These are phyloP conservation scores for Cotesia chilonis DNA, from an alignment of 1,140 invertebrate genomes.

Conservation along the genomic window DNA sequence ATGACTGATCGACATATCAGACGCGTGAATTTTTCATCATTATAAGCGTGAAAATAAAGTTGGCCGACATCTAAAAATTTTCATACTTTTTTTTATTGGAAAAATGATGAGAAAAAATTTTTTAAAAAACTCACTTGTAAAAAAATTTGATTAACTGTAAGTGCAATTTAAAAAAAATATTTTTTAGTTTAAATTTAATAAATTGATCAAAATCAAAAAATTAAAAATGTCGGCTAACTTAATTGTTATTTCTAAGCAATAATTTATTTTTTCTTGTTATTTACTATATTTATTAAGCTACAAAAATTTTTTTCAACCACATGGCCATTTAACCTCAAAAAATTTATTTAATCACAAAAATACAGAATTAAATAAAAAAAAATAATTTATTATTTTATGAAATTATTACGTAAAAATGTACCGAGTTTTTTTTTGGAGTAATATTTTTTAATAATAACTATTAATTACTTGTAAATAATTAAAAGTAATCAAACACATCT, in stretches of 20 bases:
- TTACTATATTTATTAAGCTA: background rate
- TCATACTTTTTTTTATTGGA: no score
- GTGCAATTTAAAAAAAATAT: no score
- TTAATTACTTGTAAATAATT: background rate
- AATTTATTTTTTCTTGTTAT: background rate
- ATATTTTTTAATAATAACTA: slow-evolving; percentile 10
- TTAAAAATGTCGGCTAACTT: no score
- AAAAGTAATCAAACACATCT: slow-evolving; percentile 3
- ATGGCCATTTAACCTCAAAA: slow-evolving; percentile 27
- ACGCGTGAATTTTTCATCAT: slow-evolving; percentile 52
- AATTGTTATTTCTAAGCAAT: background rate
- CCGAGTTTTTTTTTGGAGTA: background rate
- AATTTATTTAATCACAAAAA: background rate
- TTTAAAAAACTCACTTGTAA: no score
- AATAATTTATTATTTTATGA: background rate
- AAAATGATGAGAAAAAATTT: no score
- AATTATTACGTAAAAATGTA: background rate
- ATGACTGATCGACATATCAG: slow-evolving; percentile 48
- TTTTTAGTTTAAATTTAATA: no score
- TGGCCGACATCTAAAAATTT: no score
- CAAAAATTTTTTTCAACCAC: slow-evolving; percentile 6
- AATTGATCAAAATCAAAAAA: no score
- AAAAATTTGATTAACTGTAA: no score
- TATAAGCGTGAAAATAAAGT: background rate
- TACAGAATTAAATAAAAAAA: background rate